phyloP scores from a whole-genome alignment of 2,113 vertebrate species.

The Haliaeetus leucogaster region DNA sequence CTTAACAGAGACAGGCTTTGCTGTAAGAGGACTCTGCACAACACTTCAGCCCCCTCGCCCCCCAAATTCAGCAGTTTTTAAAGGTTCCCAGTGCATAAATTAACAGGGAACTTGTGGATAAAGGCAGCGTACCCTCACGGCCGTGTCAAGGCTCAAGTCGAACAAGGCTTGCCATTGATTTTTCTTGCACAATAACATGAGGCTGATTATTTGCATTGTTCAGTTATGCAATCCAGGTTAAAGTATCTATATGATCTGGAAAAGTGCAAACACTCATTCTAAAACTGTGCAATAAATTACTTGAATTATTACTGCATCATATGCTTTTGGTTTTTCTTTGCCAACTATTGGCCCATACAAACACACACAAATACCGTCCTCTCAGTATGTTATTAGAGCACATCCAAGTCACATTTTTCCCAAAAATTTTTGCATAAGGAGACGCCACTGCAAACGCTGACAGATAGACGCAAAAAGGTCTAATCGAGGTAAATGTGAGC shows the following conservation, averaged over 20 bases:
- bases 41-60: background rate
- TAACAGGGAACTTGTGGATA: background rate
- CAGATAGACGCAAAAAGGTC: background rate
- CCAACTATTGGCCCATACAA: background rate
- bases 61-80: background rate
- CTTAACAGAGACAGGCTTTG: background rate
- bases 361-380: background rate
- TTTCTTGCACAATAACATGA: background rate
- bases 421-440: background rate
- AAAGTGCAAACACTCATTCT: background rate
- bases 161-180: background rate
- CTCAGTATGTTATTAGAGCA: background rate
- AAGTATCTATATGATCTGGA: background rate
- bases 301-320: slow-evolving; percentile 42
- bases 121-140: background rate
- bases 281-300: slow-evolving; percentile 8
- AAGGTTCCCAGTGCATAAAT: background rate
- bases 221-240: background rate
- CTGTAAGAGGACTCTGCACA: background rate
- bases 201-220: background rate
- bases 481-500: background rate
- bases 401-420: background rate
- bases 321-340: background rate
- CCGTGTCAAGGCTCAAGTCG: background rate
- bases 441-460: background rate